A percentile compares a stretch with the other conserved stretches of the same genome.
These are phyloP conservation scores for Alcedo atthis DNA, from an alignment of 2,797 vertebrate genomes.

Conservation along the genomic window DNA sequence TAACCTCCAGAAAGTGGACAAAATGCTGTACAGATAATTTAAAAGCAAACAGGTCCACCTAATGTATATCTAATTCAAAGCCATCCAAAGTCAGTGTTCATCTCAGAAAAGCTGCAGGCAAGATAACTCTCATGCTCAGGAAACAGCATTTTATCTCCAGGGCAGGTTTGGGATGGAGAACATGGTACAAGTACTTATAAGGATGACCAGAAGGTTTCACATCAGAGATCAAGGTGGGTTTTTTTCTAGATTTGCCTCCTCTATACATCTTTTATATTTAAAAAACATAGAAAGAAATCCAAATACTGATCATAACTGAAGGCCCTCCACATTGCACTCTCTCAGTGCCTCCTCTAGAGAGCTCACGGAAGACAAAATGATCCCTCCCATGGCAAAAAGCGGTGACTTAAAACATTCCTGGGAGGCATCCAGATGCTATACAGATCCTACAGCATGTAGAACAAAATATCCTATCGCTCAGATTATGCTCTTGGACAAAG, in stretches of 20 bases:
- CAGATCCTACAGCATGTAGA: conserved; percentile 17
- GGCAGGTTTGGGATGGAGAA: not conserved
- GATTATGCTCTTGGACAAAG: conserved; percentile 18
- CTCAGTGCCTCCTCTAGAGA: not conserved
- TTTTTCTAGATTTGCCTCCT: not conserved
- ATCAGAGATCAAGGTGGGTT: not conserved
- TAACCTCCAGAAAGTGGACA: not conserved
- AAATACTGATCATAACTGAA: not conserved
- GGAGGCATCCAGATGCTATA: conserved; percentile 1
- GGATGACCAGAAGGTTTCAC: not conserved
- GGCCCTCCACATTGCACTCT: not conserved
- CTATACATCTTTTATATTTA: not conserved
- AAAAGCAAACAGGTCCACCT: not conserved
- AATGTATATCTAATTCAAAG: accelerated
- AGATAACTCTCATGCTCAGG: not conserved
- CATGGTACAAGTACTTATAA: not conserved
- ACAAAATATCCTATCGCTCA: conserved; percentile 50
- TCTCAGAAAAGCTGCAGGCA: accelerated
- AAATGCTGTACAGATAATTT: not conserved
- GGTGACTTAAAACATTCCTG: conserved; percentile 18
- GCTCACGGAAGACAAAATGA: not conserved
- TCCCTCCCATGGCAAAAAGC: not conserved
- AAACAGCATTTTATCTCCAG: not conserved
- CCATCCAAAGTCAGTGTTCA: not conserved
- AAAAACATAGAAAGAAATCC: not conserved